phyloP scores from a whole-genome alignment of 2,113 vertebrate species.

The Talpa occidentalis region DNA sequence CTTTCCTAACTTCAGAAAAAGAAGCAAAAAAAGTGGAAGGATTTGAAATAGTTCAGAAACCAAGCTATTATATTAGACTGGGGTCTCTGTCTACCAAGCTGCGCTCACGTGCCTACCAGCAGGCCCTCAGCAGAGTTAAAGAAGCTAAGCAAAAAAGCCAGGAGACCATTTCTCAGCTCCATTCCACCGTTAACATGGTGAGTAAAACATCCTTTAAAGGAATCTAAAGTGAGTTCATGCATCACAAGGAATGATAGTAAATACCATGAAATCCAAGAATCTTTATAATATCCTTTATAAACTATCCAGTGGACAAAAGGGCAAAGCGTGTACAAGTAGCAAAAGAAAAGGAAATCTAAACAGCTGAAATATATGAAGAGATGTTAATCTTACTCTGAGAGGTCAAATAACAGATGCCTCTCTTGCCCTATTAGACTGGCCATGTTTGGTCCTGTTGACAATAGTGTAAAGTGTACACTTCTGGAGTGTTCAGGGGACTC shows the following conservation, averaged over 20 bases:
- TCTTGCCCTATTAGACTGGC: not conserved
- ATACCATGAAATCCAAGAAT: not conserved
- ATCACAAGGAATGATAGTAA: not conserved
- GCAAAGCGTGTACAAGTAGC: not conserved
- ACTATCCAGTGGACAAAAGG: not conserved
- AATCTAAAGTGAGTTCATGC: not conserved
- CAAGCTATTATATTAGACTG: slow-evolving; percentile 85
- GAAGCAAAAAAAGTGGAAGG: slow-evolving; percentile 88
- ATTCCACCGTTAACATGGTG: slow-evolving; percentile 91
- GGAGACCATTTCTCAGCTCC: slow-evolving; percentile 91
- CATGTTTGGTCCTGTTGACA: not conserved
- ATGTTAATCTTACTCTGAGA: not conserved
- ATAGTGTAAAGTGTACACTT: not conserved
- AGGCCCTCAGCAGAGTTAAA: slow-evolving; percentile 88
- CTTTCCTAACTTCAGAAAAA: slow-evolving; percentile 80
- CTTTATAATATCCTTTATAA: not conserved
- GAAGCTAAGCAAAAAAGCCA: slow-evolving; percentile 90
- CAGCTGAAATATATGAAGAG: not conserved
- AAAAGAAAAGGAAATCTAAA: not conserved
- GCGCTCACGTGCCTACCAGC: slow-evolving; percentile 87
- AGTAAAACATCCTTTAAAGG: slow-evolving; percentile 70
- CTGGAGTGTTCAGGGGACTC: not conserved
- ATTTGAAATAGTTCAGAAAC: slow-evolving; percentile 86
- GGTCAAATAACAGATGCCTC: not conserved
- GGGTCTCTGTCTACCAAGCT: slow-evolving; percentile 88